phyloP scores from a whole-genome alignment of 2,888 invertebrate species.

The Napeogenes sylphis region DNA sequence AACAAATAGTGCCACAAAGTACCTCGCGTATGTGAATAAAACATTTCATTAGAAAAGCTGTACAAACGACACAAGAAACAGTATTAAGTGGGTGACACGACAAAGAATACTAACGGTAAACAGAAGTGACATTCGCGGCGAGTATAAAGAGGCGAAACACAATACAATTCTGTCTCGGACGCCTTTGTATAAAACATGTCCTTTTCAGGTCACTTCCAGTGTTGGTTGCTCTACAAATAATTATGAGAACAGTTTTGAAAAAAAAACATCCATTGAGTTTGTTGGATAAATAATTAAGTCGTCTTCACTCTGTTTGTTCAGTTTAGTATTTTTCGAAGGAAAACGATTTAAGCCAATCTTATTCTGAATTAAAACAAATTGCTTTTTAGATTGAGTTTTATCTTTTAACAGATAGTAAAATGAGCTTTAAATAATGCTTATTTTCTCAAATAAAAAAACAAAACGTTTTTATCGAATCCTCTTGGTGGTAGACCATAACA shows the following conservation, averaged over 20 bases:
- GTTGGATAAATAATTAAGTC: conserved; percentile 9
- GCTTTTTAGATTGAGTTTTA: conserved; percentile 1
- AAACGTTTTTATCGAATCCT: not conserved
- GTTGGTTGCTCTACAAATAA: conserved; percentile 63
- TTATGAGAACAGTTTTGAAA: conserved; percentile 46
- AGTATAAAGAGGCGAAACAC: conserved; percentile 57
- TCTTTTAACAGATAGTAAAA: not conserved
- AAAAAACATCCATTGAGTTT: conserved; percentile 40
- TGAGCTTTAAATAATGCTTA: not conserved
- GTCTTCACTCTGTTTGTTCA: conserved; percentile 2
- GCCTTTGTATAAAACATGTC: conserved; percentile 62
- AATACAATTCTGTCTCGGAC: conserved; percentile 67
- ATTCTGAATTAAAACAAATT: conserved; percentile 1
- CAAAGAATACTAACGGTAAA: conserved; percentile 53
- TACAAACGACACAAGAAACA: conserved; percentile 35
- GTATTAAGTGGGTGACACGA: conserved; percentile 53
- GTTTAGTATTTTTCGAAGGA: not conserved
- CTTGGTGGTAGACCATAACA: too few relatives aligned
- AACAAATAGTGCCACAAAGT: not conserved
- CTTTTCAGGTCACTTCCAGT: conserved; percentile 72
- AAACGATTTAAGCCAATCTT: conserved; percentile 5
- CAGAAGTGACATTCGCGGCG: conserved; percentile 51
- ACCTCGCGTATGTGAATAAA: conserved; percentile 28
- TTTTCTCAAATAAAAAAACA: conserved; percentile 1
- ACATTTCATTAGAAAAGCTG: conserved; percentile 38